Evolutionary conservation across 2,113 vertebrate genomes (phyloP).

Genomic region (Monopterus albus): DNA sequence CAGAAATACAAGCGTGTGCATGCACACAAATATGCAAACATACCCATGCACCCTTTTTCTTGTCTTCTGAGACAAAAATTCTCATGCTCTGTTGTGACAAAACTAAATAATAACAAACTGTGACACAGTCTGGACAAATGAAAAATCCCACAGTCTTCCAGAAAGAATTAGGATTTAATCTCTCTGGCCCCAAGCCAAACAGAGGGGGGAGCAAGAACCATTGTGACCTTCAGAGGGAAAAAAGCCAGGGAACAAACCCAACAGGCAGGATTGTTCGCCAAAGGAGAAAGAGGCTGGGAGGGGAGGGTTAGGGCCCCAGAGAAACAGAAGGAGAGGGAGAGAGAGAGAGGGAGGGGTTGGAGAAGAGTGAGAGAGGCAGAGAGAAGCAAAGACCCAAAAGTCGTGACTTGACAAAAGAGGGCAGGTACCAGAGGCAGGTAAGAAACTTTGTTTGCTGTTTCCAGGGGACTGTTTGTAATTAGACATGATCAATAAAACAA

Average conservation of each 20-base stretch:
- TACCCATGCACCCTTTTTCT: constrained; percentile 1
- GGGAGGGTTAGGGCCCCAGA: constrained; percentile 35
- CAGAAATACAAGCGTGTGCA: constrained; percentile 20
- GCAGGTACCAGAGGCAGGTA: constrained; percentile 83
- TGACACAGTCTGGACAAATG: constrained; percentile 47
- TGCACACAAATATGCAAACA: constrained; percentile 35
- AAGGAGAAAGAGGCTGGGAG: constrained; percentile 44
- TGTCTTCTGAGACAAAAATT: constrained; percentile 5
- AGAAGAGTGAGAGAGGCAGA: constrained; percentile 59
- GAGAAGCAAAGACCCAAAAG: constrained; percentile 66
- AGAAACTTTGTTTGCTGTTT: constrained; percentile 62
- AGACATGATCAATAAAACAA: constrained; percentile 22
- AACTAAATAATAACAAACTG: constrained; percentile 34
- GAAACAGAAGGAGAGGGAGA: constrained; percentile 41
- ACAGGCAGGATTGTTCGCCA: constrained; percentile 61
- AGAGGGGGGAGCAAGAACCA: constrained; percentile 54
- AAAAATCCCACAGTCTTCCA: constrained; percentile 58
- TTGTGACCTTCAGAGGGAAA: constrained; percentile 76
- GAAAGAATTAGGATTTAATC: constrained; percentile 62
- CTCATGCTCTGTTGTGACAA: constrained; percentile 12
- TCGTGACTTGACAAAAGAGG: constrained; percentile 76
- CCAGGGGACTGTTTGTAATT: neutral
- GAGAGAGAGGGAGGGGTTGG: constrained; percentile 44
- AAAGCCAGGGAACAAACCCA: constrained; percentile 66
- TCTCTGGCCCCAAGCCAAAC: constrained; percentile 59